Base-by-base conservation (phyloP, 2,113 vertebrate genomes). In the Lates calcarifer region DNA sequence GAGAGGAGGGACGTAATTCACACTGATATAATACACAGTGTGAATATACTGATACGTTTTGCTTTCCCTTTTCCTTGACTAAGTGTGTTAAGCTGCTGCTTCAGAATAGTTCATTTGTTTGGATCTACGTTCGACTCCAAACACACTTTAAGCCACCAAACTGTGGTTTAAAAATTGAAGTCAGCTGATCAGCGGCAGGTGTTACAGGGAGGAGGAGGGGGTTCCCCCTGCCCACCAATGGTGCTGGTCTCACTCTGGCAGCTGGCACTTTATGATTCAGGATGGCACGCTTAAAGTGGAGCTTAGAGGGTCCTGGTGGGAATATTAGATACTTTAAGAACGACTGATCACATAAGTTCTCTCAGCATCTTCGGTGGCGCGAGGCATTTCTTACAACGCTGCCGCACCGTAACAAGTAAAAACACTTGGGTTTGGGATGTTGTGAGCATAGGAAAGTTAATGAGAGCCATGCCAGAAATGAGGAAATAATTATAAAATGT, bases 201-300 rank as follows among this genome's bases (percentile, higher is more conserved):
- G 86, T 62, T 35, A 4, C 49, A 43, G 20, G 45, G 66, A 51
- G 74, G 86, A 80, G 77, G 78, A 65, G 37, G 77, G 78, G 68
- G 37, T 61, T 80, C 49, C 60, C 62, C 35, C 55, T 78, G 74
- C 60, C 56, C 75, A 67, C 81, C 71, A 70, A 79, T 17, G 77
- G 72, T 51, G 78, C 71, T 57, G 82, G 56, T 69, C 64, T 66
- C 22, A 77, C 79, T 66, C 71, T 45, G 64, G 79, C 87, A 92
- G 83, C 86, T 88, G 89, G 77, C 75, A 57, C 79, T 90, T 86
- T 82, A 87, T 89, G 85, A 88, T 82, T 77, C 79, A 75, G 72
- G 74, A 79, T 79, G 71, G 79, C 77, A 83, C 35, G 45, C 67
- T 77, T 33, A 43, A 75, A 53, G 70, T 45, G 6, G 70, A 82